These are phyloP conservation scores for Embidobia sp. DNA, from an alignment of 2,888 invertebrate species.

Conservation along the genomic window DNA sequence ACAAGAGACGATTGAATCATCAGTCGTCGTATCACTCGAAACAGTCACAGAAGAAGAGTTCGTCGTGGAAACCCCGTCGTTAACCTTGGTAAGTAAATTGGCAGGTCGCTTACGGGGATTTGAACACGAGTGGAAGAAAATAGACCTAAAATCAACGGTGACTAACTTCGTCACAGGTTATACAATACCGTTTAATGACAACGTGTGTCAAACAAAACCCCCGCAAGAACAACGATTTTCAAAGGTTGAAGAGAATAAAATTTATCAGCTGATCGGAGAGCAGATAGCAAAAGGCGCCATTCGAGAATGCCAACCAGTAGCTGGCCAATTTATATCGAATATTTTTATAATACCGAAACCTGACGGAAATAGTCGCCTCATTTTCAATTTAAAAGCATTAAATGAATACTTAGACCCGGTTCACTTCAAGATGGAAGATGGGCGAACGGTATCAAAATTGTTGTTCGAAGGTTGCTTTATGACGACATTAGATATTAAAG, in stretches of 20 bases:
- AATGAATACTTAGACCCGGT: conserved; percentile 41
- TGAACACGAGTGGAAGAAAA: not conserved
- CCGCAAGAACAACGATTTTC: conserved; percentile 27
- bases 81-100: conserved; percentile 33
- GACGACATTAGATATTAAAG: conserved; percentile 44
- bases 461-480: conserved; percentile 31
- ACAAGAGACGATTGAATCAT: no score
- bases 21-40: conserved; percentile 9
- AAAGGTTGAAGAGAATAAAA: conserved; percentile 1
- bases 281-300: conserved; percentile 36
- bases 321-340: conserved; percentile 41
- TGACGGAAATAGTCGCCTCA: conserved; percentile 20
- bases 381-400: conserved; percentile 46
- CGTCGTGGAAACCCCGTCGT: conserved; percentile 22
- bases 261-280: not conserved
- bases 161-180: conserved; percentile 45
- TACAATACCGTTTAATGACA: conserved; percentile 41
- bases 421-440: conserved; percentile 60
- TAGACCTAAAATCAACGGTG: conserved; percentile 26
- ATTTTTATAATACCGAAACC: conserved; percentile 43
- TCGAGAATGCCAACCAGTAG: conserved; percentile 1
- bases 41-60: not conserved
- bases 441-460: conserved; percentile 38
- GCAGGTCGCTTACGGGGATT: conserved; percentile 41
- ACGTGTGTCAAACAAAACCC: conserved; percentile 2